These are phyloP conservation scores for Amphipoea lucens DNA, from an alignment of 2,888 invertebrate species.

Conservation along the genomic window DNA sequence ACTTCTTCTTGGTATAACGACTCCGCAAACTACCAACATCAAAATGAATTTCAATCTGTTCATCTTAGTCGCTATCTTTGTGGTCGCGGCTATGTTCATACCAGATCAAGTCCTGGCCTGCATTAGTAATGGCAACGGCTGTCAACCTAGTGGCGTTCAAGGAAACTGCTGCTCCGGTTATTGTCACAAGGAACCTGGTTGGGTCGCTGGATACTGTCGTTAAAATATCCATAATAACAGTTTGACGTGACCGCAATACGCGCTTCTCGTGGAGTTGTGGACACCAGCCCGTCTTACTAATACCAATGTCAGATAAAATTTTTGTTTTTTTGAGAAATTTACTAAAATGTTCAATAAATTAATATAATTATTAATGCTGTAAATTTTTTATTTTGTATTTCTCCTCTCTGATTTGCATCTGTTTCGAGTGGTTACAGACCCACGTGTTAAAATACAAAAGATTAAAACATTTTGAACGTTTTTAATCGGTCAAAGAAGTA, in stretches of 20 bases:
- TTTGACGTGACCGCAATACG: background rate
- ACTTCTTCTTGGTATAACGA: background rate
- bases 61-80: background rate
- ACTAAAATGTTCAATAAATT: background rate
- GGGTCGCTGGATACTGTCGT: conserved; percentile 1
- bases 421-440: background rate
- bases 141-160: conserved; percentile 1
- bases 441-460: too few species aligned
- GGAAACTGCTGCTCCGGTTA: background rate
- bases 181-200: background rate
- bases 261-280: background rate
- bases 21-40: background rate
- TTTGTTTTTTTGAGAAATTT: background rate
- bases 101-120: conserved; percentile 1
- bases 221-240: background rate
- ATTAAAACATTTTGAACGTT: background rate
- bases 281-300: background rate
- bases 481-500: background rate
- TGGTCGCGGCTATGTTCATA: conserved; percentile 1
- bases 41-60: conserved; percentile 2
- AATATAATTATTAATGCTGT: background rate
- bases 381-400: background rate
- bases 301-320: background rate
- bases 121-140: conserved; percentile 1
- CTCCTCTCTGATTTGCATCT: background rate